Conservation (phyloP, 2,113 vertebrate genomes). For the Percopsis transmontana region DNA sequence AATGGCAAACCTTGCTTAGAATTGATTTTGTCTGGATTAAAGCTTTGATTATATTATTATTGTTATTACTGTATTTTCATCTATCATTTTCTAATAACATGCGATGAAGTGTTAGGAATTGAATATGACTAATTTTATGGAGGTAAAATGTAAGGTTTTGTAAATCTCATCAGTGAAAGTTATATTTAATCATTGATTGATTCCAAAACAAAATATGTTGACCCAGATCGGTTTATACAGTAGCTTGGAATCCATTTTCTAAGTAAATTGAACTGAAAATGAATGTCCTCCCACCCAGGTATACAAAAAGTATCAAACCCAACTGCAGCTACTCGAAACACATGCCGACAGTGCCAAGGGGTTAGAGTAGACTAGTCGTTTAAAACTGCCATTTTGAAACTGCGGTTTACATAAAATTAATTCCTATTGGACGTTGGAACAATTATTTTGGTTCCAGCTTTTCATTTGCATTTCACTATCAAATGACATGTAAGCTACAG, state of each 20-base stretch:
- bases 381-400: neutral
- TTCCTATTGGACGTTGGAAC: too few relatives aligned
- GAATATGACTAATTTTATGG: slow-evolving; percentile 44
- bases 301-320: neutral
- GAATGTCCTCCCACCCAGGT: neutral
- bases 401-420: neutral
- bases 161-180: neutral
- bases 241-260: neutral
- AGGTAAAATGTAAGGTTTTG: neutral
- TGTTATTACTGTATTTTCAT: slow-evolving; percentile 48
- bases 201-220: neutral
- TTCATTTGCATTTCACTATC: neutral
- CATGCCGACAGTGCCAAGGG: neutral
- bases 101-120: slow-evolving; percentile 40
- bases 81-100: slow-evolving; percentile 50
- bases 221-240: slow-evolving; percentile 7
- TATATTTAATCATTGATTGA: neutral
- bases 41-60: slow-evolving; percentile 38
- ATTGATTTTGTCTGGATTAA: slow-evolving; percentile 30
- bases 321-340: neutral
- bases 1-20: neutral
- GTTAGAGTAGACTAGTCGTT: neutral
- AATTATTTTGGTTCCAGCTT: neutral
- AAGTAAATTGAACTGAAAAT: neutral
- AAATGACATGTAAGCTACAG: neutral